A percentile compares a stretch with the other conserved stretches of the same genome.
Evolutionary conservation across 2,888 invertebrate genomes (phyloP).

Genomic region (Pseudococcus longispinus): DNA sequence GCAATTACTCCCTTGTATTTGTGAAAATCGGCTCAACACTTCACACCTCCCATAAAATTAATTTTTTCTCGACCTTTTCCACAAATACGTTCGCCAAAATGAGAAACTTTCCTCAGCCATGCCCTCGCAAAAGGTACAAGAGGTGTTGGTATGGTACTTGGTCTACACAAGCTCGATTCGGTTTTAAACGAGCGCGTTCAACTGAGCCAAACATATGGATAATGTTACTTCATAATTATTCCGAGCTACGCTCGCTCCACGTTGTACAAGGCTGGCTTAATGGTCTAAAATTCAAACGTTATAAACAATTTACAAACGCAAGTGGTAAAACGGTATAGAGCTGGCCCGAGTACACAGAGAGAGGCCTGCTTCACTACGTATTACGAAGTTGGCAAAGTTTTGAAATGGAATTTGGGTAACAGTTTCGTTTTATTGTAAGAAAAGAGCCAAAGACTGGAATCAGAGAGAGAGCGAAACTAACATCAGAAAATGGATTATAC

Average conservation of each 20-base stretch:
- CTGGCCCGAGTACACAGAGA: not conserved
- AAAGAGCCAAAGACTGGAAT: not conserved
- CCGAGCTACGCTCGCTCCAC: not conserved
- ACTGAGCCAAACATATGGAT: not conserved
- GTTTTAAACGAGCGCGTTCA: not conserved
- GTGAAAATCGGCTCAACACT: no score
- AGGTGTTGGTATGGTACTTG: not conserved
- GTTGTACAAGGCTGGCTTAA: not conserved
- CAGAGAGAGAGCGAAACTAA: not conserved
- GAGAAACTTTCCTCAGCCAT: not conserved
- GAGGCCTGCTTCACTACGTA: not conserved
- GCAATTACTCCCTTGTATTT: no score
- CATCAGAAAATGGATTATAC: not conserved
- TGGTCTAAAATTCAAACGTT: slow-evolving; percentile 28
- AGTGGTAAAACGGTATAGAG: not conserved
- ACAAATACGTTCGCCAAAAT: not conserved
- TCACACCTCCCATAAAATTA: no score
- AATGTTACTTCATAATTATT: slow-evolving; percentile 35
- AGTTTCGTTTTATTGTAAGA: slow-evolving; percentile 14
- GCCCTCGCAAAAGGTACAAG: not conserved
- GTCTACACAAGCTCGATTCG: not conserved
- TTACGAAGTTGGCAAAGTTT: slow-evolving; percentile 28
- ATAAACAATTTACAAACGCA: slow-evolving; percentile 15
- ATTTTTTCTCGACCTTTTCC: not conserved
- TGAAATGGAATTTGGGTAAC: slow-evolving; percentile 23